Percentiles rank a stretch among this genome's conserved stretches.
Evolutionary conservation across 2,888 invertebrate genomes (phyloP).

Genomic region (Stenchaetothrips biformis): DNA sequence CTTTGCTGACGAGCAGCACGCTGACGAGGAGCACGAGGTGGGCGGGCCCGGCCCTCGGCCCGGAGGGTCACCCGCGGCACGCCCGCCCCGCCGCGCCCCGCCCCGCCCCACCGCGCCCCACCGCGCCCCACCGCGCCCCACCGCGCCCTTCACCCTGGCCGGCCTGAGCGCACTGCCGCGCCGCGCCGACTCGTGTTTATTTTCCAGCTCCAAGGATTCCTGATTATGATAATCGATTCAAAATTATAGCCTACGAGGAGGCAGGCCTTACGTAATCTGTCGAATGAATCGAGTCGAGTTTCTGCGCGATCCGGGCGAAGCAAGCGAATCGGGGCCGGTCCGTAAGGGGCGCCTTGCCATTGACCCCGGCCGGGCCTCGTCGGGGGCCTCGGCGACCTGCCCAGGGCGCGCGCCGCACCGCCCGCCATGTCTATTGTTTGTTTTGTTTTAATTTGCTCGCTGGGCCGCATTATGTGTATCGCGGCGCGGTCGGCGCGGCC

Average conservation of each 20-base stretch:
- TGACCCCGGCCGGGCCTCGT: too few species aligned
- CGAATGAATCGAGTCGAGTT: background rate
- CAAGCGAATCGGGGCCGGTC: too few species aligned
- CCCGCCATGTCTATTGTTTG: conserved; percentile 16
- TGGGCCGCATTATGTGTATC: background rate
- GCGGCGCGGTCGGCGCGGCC: background rate
- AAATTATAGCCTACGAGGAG: conserved; percentile 7
- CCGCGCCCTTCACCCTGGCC: too few species aligned
- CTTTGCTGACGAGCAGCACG: background rate
- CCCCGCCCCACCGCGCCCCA: background rate
- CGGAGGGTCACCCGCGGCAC: background rate
- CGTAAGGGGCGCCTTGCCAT: too few species aligned
- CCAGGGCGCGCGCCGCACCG: background rate
- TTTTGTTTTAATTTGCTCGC: background rate
- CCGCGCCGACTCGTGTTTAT: conserved; percentile 16
- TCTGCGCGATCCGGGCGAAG: too few species aligned
- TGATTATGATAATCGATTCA: conserved; percentile 23
- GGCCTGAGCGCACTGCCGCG: background rate
- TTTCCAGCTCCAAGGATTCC: conserved; percentile 15
- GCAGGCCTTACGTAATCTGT: background rate
- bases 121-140: too few species aligned
- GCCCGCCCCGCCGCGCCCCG: background rate
- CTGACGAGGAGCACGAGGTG: background rate
- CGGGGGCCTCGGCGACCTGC: too few species aligned
- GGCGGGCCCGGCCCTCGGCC: background rate